These are phyloP conservation scores for Synergus itoensis DNA, from an alignment of 2,888 invertebrate genomes.

Conservation along the genomic window DNA sequence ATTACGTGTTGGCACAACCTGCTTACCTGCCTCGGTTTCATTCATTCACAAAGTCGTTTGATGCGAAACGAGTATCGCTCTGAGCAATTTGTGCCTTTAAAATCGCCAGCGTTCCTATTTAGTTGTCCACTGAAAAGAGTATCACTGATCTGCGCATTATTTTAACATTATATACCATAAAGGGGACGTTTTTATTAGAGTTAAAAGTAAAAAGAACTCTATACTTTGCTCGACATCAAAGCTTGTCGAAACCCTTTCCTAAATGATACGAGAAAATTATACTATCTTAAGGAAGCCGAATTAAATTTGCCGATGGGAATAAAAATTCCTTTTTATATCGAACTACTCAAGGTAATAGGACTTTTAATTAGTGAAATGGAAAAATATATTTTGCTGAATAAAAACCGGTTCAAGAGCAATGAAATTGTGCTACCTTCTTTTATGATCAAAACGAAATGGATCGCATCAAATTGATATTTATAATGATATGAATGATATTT, in stretches of 20 bases:
- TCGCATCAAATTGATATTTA: constrained; percentile 1
- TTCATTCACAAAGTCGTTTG: constrained; percentile 57
- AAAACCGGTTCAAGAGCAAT: constrained; percentile 28
- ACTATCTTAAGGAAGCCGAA: background rate
- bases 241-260: background rate
- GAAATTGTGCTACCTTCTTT: constrained; percentile 21
- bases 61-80: constrained; percentile 20
- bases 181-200: background rate
- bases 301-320: background rate
- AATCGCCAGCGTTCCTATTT: constrained; percentile 21
- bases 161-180: background rate
- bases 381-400: constrained; percentile 9
- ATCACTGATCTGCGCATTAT: background rate
- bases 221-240: background rate
- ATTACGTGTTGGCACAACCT: constrained; percentile 57
- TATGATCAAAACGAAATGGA: constrained; percentile 20
- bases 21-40: constrained; percentile 42
- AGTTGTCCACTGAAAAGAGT: background rate
- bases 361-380: constrained; percentile 15
- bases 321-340: background rate
- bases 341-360: background rate
- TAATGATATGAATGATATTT: background rate
- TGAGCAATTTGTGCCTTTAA: constrained; percentile 21
- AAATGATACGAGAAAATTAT: background rate
- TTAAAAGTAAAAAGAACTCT: background rate